Conservation (phyloP, 37 sponge, comb jelly and placozoan genomes). For the Amphimedon queenslandica region DNA sequence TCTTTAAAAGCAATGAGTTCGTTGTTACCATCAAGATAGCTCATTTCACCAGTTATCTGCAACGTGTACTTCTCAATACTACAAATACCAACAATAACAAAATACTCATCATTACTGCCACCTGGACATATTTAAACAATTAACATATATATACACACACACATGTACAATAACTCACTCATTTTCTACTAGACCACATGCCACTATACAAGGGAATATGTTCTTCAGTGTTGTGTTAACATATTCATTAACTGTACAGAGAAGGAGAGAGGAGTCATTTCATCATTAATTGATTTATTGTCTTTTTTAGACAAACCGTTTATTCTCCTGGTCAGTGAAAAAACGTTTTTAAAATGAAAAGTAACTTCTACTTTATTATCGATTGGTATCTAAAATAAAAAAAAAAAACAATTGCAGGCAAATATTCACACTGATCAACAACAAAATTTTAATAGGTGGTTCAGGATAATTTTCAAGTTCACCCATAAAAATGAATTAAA, state of each 20-base stretch:
- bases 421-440: too few relatives aligned
- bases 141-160: neutral
- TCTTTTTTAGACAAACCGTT: slow-evolving; percentile 22
- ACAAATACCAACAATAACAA: neutral
- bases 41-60: slow-evolving; percentile 51
- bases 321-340: slow-evolving; percentile 33
- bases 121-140: neutral
- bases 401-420: neutral
- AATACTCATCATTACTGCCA: neutral
- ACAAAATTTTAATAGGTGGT: too few relatives aligned
- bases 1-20: slow-evolving; percentile 51
- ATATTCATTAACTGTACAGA: neutral
- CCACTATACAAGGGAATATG: slow-evolving; percentile 46
- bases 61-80: slow-evolving; percentile 46
- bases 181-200: slow-evolving; percentile 31
- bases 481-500: too few relatives aligned
- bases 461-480: too few relatives aligned
- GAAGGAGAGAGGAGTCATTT: neutral
- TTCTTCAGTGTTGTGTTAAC: slow-evolving; percentile 29
- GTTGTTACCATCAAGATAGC: slow-evolving; percentile 51
- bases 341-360: slow-evolving; percentile 48
- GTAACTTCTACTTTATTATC: slow-evolving; percentile 46
- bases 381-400: slow-evolving; percentile 42
- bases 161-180: slow-evolving; percentile 7
- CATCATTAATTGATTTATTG: neutral